phyloP scores from a whole-genome alignment of 2,888 invertebrate genomes.

The Habroteleia sp. region DNA sequence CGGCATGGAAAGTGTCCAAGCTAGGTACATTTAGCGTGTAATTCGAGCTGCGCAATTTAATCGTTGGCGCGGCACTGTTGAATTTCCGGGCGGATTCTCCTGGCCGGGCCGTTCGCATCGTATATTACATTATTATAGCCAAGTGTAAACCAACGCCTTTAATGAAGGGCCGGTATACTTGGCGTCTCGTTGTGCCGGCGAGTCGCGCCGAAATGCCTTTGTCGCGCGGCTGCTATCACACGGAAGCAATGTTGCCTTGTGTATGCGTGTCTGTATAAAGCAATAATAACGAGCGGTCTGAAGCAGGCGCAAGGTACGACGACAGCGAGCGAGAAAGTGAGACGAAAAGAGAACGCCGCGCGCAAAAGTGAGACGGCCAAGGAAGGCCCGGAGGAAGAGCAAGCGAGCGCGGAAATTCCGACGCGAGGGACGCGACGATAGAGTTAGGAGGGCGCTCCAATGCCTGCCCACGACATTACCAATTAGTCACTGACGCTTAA shows the following conservation, averaged over 20 bases:
- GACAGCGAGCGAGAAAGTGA: conserved; percentile 46
- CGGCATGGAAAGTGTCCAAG: conserved; percentile 39
- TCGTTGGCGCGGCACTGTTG: conserved; percentile 47
- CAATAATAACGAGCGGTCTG: conserved; percentile 70
- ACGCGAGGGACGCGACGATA: conserved; percentile 59
- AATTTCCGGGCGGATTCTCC: conserved; percentile 65
- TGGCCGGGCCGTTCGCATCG: conserved; percentile 60
- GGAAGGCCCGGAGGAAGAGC: conserved; percentile 50
- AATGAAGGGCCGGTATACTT: conserved; percentile 66
- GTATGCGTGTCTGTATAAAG: conserved; percentile 64
- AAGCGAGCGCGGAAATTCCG: conserved; percentile 54
- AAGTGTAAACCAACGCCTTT: conserved; percentile 74
- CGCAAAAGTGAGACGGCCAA: conserved; percentile 49
- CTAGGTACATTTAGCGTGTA: conserved; percentile 57
- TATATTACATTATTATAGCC: conserved; percentile 71
- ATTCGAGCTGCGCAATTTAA: conserved; percentile 53
- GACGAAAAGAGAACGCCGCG: conserved; percentile 59
- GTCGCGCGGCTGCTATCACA: conserved; percentile 35
- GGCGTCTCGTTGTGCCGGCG: conserved; percentile 23
- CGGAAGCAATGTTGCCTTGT: conserved; percentile 40
- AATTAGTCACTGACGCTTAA: conserved; percentile 81
- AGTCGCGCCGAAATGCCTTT: conserved; percentile 29
- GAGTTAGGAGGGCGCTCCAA: conserved; percentile 75
- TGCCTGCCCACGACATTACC: conserved; percentile 81
- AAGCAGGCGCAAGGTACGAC: conserved; percentile 54